These are phyloP conservation scores for Xestia rhomboidea DNA, from an alignment of 2,888 invertebrate genomes.

Conservation along the genomic window DNA sequence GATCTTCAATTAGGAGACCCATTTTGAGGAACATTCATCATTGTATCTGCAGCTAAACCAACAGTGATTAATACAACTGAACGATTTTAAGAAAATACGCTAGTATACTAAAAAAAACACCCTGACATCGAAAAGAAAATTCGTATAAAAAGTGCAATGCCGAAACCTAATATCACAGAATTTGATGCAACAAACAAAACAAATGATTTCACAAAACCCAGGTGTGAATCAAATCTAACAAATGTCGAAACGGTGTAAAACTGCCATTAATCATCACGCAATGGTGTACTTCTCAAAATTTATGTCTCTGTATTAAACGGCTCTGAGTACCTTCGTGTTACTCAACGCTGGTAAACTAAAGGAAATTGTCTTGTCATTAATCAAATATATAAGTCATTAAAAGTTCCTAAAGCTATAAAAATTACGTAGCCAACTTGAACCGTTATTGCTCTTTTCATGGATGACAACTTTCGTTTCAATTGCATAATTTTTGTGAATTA, in stretches of 20 bases:
- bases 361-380: constrained; percentile 73
- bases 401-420: constrained; percentile 72
- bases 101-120: not conserved
- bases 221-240: constrained; percentile 18
- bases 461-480: constrained; percentile 79
- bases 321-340: constrained; percentile 56
- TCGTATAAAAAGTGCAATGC: not conserved
- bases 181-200: not conserved
- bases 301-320: constrained; percentile 49
- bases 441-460: constrained; percentile 70
- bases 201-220: constrained; percentile 4
- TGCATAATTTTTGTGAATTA: constrained; percentile 66
- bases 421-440: constrained; percentile 69
- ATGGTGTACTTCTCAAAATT: constrained; percentile 50
- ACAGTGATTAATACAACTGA: not conserved
- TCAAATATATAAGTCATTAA: constrained; percentile 73
- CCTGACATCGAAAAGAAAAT: not conserved
- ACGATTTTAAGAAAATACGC: not conserved
- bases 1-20: not conserved
- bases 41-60: not conserved
- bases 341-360: constrained; percentile 62
- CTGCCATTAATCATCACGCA: constrained; percentile 40
- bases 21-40: not conserved
- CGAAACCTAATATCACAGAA: not conserved
- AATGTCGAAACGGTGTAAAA: constrained; percentile 41